A percentile compares a stretch with the other conserved stretches of the same genome.
These are phyloP conservation scores for Homarus gammarus DNA, from an alignment of 2,888 invertebrate species.

Conservation along the genomic window DNA sequence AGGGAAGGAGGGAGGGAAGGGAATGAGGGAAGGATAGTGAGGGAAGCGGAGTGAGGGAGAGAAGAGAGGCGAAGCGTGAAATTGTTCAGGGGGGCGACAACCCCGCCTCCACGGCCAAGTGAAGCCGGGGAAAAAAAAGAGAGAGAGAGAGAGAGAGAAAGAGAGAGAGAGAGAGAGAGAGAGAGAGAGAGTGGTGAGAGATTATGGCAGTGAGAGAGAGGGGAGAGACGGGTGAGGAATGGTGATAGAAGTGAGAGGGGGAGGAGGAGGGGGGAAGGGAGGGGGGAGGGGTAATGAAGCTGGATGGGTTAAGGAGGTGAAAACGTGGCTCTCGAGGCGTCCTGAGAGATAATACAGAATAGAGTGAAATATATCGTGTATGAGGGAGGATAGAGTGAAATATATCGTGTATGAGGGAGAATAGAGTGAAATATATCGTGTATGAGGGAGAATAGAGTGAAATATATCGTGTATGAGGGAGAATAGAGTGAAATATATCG, in stretches of 20 bases:
- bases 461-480: no score
- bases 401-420: no score
- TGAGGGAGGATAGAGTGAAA: no score
- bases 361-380: no score
- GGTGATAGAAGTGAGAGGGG: not conserved
- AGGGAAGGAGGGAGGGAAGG: not conserved
- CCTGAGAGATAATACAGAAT: no score
- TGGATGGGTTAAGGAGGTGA: not conserved
- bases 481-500: no score
- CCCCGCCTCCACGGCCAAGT: constrained; percentile 17
- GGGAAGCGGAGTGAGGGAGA: constrained; percentile 18
- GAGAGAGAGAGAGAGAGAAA: not conserved
- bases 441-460: no score
- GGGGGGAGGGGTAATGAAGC: not conserved
- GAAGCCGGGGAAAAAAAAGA: not conserved
- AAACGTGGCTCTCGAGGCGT: no score
- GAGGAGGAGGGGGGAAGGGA: not conserved
- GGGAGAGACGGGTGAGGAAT: not conserved
- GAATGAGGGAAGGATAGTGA: constrained; percentile 21
- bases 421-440: no score
- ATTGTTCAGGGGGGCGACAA: constrained; percentile 36
- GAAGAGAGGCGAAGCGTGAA: constrained; percentile 52
- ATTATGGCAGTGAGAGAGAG: not conserved
- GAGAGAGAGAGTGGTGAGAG: not conserved
- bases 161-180: not conserved